Evolutionary conservation across 2,888 invertebrate species (phyloP), one percentile per base, ranked within the genome.

Genomic region (Nematopogon swammerdamellus): DNA sequence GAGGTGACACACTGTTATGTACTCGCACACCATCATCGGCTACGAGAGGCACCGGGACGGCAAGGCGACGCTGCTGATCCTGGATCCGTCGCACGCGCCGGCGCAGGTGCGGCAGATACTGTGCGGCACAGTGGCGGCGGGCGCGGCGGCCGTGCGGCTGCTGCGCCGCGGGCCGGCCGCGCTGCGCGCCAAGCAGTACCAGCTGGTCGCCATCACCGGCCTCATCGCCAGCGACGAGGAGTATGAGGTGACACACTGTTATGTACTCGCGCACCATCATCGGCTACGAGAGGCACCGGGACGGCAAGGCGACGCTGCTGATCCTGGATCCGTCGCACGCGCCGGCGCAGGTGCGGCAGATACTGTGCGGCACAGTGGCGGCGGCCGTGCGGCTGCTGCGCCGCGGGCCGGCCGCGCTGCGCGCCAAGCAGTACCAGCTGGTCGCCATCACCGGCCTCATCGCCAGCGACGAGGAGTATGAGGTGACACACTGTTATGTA

Each of bases 201-300:
- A 95, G 74, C 85, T 94, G 60, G 89, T 93, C 18, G 88, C 88
- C 44, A 87, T 93, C 53, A 80, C 82, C 53, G 93, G 93, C 1
- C 82, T 85, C 50, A 83, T 92, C 64, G 83, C 86, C 54, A 80
- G 80, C 8, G 91, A 92, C 55, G 72, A 80, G 42, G 91, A 92
- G 64, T 90, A 88, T 63, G 87, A 91, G 82, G 89, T 89, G 65
- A n/a, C n/a, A n/a, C n/a, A n/a, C n/a, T n/a, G n/a, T n/a, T n/a
- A n/a, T n/a, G n/a, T n/a, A 95, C 65, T 94, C 93, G 56, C 82
- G 94, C 59, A 94, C 94, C 44, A 91, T 95, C 65, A 88, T 95
- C 71, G 95, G 95, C 1, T 87, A 92, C 47, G 95, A 95, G 67
- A 87, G 69, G 50, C 80, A 77, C 55, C 75, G 70, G 54, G 79